Conservation (phyloP, 2,888 invertebrate species). For the Limnephilus marmoratus region DNA sequence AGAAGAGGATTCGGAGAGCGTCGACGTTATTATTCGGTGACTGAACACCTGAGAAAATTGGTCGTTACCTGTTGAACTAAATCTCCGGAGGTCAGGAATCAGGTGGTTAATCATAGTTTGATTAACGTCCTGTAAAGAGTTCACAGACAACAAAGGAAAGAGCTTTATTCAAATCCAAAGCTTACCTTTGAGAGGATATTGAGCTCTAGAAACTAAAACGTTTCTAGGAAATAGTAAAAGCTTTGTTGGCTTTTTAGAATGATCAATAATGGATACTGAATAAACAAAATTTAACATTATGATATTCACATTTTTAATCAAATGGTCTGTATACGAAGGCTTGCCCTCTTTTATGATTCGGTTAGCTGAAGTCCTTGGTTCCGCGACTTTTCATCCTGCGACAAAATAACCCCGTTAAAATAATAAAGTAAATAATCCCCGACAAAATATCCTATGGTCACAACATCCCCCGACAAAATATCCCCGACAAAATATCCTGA, state of each 20-base stretch:
- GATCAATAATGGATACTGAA: neutral
- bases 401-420: too few relatives aligned
- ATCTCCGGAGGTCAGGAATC: neutral
- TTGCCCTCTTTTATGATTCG: neutral
- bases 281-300: neutral
- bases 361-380: neutral
- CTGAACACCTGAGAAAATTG: neutral
- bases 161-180: neutral
- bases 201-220: neutral
- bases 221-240: neutral
- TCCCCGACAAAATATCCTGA: too few relatives aligned
- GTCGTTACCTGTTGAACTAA: neutral
- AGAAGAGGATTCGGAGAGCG: neutral
- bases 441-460: too few relatives aligned
- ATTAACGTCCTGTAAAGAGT: neutral
- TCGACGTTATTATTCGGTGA: neutral
- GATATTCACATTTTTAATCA: neutral
- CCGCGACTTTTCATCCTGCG: too few relatives aligned
- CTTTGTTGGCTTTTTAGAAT: neutral
- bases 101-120: neutral
- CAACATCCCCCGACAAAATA: too few relatives aligned
- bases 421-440: too few relatives aligned
- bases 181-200: neutral
- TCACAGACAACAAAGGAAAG: neutral
- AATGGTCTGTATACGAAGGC: neutral